Evolutionary conservation across 1,140 invertebrate genomes (phyloP), one percentile per base, ranked within the genome.

Genomic region (Elymnias hypermnestra): DNA sequence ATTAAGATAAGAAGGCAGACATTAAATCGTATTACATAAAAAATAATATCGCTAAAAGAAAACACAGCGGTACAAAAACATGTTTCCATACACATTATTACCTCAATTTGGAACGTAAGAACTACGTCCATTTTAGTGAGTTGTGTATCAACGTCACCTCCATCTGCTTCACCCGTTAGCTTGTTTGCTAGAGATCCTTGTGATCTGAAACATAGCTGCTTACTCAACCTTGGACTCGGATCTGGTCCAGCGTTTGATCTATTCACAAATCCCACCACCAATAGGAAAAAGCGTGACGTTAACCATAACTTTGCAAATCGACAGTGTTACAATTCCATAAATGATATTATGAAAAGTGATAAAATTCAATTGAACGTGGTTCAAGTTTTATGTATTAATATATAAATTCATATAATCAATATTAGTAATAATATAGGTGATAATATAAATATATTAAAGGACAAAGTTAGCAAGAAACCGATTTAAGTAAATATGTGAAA

Each of bases 51-150:
- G n/a, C n/a, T n/a, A n/a, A n/a, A n/a, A n/a, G n/a, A n/a, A n/a
- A n/a, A n/a, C n/a, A n/a, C n/a, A n/a, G n/a, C n/a, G n/a, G n/a
- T n/a, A n/a, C n/a, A n/a, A n/a, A n/a, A n/a, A n/a, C n/a, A n/a
- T n/a, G n/a, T n/a, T n/a, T n/a, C n/a, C 39, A 5, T 13, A 5
- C 9, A 44, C 43, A 41, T 18, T 29, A 87, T 89, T 87, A 98
- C 97, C 92, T 99, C 97, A 46, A 99, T 89, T 76, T 96, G 95
- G 88, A 99, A 99, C 29, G 94, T 96, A 51, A 99, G 90, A 38
- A 98, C 96, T 53, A 99, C 97, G 89, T 99, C 97, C 88, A 97
- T 92, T 90, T 99, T 99, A 37, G 95, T 96, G 29, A 98, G 88
- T 72, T 95, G 94, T 22, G 95, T 93, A 79, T 96, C 94, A 61